Base-by-base conservation (phyloP, 1,140 invertebrate species). In the Drosophila aff. region DNA sequence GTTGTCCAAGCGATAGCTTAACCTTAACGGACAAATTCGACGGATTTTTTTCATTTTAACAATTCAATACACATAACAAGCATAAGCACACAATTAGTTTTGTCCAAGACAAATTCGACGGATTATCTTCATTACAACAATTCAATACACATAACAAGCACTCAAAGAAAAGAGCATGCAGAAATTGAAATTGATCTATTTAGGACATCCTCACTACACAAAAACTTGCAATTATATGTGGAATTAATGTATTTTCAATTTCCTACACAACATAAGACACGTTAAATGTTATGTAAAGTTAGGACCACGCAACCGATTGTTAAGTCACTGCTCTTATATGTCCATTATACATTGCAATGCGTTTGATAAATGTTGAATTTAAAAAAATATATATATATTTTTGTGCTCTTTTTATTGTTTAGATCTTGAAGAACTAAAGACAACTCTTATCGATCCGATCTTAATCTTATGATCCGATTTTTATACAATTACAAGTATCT, bases 131-230 rank as follows among this genome's bases (percentile, higher is more conserved):
- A 47, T 18, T 44, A 18, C 3, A 43, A n/a, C 16, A 43, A 41
- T 31, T 6, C 31, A 10, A 4, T 10, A 33, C 38, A 6, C 5
- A 6, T 33, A 15, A 44, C 11, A 21, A 11, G 4, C 10, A 16
- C 10, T 9, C 6, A 9, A 8, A 3, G 3, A 23, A 26, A 47
- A 16, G 4, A 16, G 16, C 18, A 40, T 38, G 36, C 62, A 64
- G 62, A 61, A 60, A 43, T 64, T 43, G 50, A 21, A 63, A 58
- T 63, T 15, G 61, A 60, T 31, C 26, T 40, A 26, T 38, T 33
- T n/a, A 59, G 43, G 18, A 38, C 11, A 10, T 4, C 46, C n/a
- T 21, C 8, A 15, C 4, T 2, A 63, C 9, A 44, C 4, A 33
- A 33, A 2, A 4, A 16, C 52, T 53, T 53, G 33, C 33, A 55